These are phyloP conservation scores for Egretta garzetta DNA, from an alignment of 2,113 vertebrate genomes.

Conservation along the genomic window DNA sequence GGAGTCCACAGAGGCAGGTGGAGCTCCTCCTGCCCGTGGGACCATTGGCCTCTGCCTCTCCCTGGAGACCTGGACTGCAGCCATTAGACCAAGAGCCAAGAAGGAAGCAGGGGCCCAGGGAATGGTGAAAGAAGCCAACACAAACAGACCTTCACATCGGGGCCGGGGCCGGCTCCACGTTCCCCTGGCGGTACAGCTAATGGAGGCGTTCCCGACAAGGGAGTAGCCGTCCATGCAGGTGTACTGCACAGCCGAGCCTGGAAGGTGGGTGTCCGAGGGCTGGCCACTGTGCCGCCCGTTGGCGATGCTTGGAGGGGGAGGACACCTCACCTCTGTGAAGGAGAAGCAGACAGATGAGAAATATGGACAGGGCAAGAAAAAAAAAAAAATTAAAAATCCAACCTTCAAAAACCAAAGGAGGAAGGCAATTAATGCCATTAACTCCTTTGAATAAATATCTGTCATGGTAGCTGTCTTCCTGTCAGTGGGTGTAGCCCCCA, in stretches of 20 bases:
- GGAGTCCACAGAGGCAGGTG: not conserved
- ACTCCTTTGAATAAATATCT: too few relatives aligned
- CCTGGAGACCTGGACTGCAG: not conserved
- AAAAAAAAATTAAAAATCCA: not conserved
- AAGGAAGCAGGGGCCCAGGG: rapidly evolving
- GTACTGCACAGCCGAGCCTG: not conserved
- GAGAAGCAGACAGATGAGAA: not conserved
- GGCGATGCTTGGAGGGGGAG: not conserved
- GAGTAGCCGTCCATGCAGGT: not conserved
- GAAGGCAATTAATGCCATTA: not conserved
- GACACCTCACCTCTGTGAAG: not conserved
- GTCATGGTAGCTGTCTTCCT: rapidly evolving
- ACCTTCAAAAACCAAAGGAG: not conserved
- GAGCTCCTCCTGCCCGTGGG: not conserved
- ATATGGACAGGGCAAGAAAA: not conserved
- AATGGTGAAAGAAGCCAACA: not conserved
- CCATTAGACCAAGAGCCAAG: rapidly evolving
- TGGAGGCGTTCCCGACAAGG: not conserved
- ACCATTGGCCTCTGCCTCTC: not conserved
- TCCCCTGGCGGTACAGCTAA: not conserved
- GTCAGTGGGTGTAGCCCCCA: rapidly evolving
- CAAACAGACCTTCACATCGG: conserved; percentile 54
- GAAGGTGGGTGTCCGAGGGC: not conserved
- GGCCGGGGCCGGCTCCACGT: conserved; percentile 60
- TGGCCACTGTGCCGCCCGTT: not conserved